Evolutionary conservation across 1,140 invertebrate species (phyloP).

Genomic region (Eupeodes corollae): DNA sequence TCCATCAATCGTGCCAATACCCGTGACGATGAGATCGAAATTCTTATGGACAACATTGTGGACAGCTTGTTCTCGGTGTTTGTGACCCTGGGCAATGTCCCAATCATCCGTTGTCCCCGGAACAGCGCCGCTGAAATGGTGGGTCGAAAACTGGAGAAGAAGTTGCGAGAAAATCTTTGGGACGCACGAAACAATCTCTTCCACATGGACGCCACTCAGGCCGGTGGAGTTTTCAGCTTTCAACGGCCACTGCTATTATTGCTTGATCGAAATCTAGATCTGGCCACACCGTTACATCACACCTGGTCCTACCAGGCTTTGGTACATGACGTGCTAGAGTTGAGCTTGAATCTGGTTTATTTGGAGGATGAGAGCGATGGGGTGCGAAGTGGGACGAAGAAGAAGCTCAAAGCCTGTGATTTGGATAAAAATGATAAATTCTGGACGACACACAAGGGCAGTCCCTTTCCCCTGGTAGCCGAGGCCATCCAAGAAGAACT

Average conservation of each 20-base stretch:
- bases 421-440: constrained; percentile 80
- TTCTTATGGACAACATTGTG: constrained; percentile 87
- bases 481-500: constrained; percentile 97
- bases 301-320: constrained; percentile 99
- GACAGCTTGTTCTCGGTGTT: constrained; percentile 96
- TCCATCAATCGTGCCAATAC: constrained; percentile 88
- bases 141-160: constrained; percentile 93
- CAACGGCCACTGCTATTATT: constrained; percentile 86
- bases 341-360: constrained; percentile 77
- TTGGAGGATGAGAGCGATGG: constrained; percentile 54
- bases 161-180: constrained; percentile 90
- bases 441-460: constrained; percentile 88
- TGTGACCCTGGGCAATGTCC: constrained; percentile 88
- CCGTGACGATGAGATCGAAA: constrained; percentile 92
- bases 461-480: constrained; percentile 93
- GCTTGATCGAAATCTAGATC: constrained; percentile 89
- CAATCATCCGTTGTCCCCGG: constrained; percentile 88
- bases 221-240: constrained; percentile 71
- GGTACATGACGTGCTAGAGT: constrained; percentile 86
- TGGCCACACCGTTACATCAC: constrained; percentile 96
- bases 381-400: constrained; percentile 41
- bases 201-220: constrained; percentile 65
- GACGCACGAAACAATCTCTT: constrained; percentile 96
- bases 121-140: constrained; percentile 98
- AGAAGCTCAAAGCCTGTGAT: constrained; percentile 83